Evolutionary conservation across 2,888 invertebrate species (phyloP), one percentile per base, ranked within the genome.

Genomic region (Leucozona laternaria): DNA sequence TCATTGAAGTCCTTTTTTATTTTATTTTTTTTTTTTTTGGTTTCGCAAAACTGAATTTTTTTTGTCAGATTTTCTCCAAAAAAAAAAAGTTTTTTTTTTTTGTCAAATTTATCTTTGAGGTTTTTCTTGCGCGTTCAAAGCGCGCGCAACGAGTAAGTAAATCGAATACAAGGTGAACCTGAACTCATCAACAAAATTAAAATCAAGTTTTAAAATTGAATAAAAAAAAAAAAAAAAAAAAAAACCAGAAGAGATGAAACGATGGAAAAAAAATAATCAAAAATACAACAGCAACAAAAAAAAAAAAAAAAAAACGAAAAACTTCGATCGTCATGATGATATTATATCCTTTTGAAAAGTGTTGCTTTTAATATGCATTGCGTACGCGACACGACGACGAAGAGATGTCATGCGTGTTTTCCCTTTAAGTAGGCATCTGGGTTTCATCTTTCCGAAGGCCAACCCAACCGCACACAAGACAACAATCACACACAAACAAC

Each of bases 131-230:
- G 73, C 70, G 73, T 81, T 68, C 15, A 40, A 86, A 86, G 82
- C 82, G 86, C 86, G 86, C 78, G 71, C 82, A 86, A 86, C 78
- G 78, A 75, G 78, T 75, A 86, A 86, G 78, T 86, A 81, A 86
- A 82, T 82, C 78, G 82, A 82, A 77, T 78, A 82, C 86, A 86
- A 86, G 86, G 82, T 86, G 86, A 86, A 53, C 82, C 78, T 75
- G 75, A 82, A 86, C 86, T 86, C 86, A 86, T 86, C 86, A 86
- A 71, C 86, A 73, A 79, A 86, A 82, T 82, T 86, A 78, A 86
- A 86, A 79, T 86, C 86, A 75, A 82, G 86, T 86, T 86, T 86
- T 86, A 58, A 58, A 82, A 86, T 86, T 86, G 81, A 80, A 78
- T 86, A 86, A 86, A 70, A 70, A 40, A 13, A 7, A 6, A 20